Evolutionary conservation across 2,113 vertebrate genomes (phyloP).

Genomic region (Leucoraja erinaceus): DNA sequence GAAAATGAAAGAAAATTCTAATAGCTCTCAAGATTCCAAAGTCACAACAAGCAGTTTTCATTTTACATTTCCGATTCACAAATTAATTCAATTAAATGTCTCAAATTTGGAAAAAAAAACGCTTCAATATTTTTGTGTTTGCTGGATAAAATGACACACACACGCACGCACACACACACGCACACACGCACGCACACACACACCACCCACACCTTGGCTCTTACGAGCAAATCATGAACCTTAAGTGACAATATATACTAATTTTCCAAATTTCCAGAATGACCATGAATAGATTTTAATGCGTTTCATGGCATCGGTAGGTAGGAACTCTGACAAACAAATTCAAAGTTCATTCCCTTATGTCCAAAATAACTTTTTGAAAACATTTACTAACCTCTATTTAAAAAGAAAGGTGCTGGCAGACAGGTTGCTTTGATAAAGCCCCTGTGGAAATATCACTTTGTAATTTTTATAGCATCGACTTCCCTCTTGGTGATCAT

Average conservation of each 20-base stretch:
- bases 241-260: neutral
- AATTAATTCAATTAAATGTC: neutral
- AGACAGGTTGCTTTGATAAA: neutral
- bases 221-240: neutral
- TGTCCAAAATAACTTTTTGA: neutral
- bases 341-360: neutral
- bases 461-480: neutral
- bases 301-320: neutral
- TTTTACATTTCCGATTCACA: neutral
- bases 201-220: neutral
- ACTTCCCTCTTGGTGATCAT: slow-evolving; percentile 5
- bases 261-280: neutral
- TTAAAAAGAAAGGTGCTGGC: neutral
- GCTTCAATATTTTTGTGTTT: neutral
- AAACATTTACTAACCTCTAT: neutral
- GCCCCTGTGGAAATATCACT: neutral
- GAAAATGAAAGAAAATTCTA: neutral
- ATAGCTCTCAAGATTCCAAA: neutral
- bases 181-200: too few relatives aligned
- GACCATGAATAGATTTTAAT: neutral
- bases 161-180: too few relatives aligned
- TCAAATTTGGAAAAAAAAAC: neutral
- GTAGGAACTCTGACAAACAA: neutral
- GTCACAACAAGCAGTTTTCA: neutral
- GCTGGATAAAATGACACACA: neutral